Evolutionary conservation across 2,888 invertebrate genomes (phyloP).

Genomic region (Periphyllus acericola): DNA sequence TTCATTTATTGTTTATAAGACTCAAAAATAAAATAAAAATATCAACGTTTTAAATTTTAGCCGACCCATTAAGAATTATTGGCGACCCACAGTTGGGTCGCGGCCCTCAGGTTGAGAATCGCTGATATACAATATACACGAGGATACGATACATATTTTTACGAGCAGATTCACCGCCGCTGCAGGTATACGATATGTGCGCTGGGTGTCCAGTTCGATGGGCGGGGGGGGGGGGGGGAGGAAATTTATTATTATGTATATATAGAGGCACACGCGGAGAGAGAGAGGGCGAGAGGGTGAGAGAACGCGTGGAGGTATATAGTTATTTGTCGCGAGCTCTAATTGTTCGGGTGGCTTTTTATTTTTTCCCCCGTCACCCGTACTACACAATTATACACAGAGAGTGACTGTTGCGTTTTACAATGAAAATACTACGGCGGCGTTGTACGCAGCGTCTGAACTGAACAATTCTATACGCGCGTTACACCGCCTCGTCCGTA

Average conservation of each 20-base stretch:
- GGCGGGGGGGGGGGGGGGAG: background rate
- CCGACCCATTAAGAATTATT: no score
- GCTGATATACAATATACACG: no score
- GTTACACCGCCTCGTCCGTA: no score
- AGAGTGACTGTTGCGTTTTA: background rate
- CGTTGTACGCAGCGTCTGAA: no score
- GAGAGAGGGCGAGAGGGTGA: background rate
- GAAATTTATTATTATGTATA: background rate
- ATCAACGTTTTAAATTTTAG: no score
- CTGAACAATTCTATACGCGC: no score
- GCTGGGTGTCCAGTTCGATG: background rate
- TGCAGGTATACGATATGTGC: background rate
- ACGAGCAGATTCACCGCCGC: slow-evolving; percentile 11
- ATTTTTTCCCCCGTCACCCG: background rate
- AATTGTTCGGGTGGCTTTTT: slow-evolving; percentile 25
- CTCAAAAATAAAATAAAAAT: no score
- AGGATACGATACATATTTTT: background rate
- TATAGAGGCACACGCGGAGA: background rate
- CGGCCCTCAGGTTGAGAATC: no score
- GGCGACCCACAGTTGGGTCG: no score
- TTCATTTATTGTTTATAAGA: no score
- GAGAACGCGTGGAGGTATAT: background rate
- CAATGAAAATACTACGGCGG: background rate
- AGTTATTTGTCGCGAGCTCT: slow-evolving; percentile 53
- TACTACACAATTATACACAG: background rate